Percentiles rank a stretch among this genome's conserved stretches.
phyloP scores from a whole-genome alignment of 2,888 invertebrate species.

The Aleiodes leptofemur region DNA sequence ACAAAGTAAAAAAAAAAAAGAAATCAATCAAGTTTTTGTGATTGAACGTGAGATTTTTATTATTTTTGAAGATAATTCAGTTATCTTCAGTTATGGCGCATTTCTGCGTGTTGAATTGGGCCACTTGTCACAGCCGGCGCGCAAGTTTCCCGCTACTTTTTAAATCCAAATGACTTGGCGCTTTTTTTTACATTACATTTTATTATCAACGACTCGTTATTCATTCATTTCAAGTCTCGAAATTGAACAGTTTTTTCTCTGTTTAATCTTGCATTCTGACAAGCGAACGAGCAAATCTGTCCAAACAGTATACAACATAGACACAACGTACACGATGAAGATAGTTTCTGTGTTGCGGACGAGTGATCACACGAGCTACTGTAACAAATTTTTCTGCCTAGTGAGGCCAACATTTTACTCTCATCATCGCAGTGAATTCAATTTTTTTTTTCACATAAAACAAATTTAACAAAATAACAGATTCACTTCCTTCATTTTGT shows the following conservation, averaged over 20 bases:
- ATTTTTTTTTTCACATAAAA: conserved; percentile 4
- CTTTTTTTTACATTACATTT: neutral
- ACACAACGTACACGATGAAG: conserved; percentile 30
- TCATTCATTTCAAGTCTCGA: neutral
- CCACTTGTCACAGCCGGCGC: conserved; percentile 28
- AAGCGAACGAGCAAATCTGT: conserved; percentile 1
- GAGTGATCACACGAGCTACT: conserved; percentile 36
- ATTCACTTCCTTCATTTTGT: neutral
- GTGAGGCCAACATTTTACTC: conserved; percentile 15
- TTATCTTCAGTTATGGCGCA: conserved; percentile 9
- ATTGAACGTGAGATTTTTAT: conserved; percentile 5
- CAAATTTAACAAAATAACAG: neutral
- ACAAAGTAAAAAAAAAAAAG: neutral
- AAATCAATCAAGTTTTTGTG: neutral
- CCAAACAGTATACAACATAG: neutral
- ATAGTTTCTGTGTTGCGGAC: conserved; percentile 19
- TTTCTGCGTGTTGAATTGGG: neutral
- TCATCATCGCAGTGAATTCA: conserved; percentile 12
- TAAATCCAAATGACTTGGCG: conserved; percentile 14
- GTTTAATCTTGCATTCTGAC: neutral
- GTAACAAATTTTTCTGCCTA: conserved; percentile 27
- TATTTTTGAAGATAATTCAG: neutral
- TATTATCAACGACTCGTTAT: neutral
- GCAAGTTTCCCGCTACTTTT: conserved; percentile 37
- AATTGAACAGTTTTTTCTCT: too few species aligned